A percentile compares a stretch with the other conserved stretches of the same genome.
Evolutionary conservation across 2,113 vertebrate genomes (phyloP).

Genomic region (Aegithalos caudatus): DNA sequence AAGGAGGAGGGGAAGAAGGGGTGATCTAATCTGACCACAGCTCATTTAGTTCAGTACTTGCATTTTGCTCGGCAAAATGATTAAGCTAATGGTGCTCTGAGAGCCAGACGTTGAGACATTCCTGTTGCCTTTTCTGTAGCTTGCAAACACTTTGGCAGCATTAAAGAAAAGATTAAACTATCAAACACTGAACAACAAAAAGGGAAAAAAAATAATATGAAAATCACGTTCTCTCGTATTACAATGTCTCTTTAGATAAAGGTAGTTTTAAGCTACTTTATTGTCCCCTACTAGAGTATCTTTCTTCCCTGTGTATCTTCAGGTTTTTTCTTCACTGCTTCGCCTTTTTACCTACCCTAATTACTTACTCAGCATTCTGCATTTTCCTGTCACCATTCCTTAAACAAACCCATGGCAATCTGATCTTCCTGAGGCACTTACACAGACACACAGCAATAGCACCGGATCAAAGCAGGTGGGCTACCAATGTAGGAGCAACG

Average conservation of each 20-base stretch:
- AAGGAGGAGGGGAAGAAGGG: neutral
- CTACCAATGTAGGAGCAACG: neutral
- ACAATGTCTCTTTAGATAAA: neutral
- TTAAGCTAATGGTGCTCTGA: neutral
- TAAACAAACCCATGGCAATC: neutral
- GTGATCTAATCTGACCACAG: slow-evolving; percentile 1
- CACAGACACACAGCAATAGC: neutral
- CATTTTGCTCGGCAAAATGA: neutral
- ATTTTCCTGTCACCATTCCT: neutral
- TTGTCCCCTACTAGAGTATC: neutral
- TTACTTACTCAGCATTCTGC: neutral
- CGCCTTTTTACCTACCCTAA: neutral
- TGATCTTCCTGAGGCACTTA: neutral
- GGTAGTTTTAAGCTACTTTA: neutral
- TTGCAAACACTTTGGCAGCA: neutral
- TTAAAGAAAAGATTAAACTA: neutral
- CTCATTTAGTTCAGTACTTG: neutral
- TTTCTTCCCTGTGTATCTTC: neutral
- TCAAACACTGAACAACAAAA: neutral
- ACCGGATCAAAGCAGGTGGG: neutral
- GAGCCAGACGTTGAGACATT: neutral
- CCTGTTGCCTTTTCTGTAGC: neutral
- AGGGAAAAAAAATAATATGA: neutral
- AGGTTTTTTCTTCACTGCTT: neutral
- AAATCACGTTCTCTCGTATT: neutral